A percentile compares a stretch with the other conserved stretches of the same genome.
phyloP scores from a whole-genome alignment of 2,113 vertebrate genomes.

The Donacobius atricapilla region DNA sequence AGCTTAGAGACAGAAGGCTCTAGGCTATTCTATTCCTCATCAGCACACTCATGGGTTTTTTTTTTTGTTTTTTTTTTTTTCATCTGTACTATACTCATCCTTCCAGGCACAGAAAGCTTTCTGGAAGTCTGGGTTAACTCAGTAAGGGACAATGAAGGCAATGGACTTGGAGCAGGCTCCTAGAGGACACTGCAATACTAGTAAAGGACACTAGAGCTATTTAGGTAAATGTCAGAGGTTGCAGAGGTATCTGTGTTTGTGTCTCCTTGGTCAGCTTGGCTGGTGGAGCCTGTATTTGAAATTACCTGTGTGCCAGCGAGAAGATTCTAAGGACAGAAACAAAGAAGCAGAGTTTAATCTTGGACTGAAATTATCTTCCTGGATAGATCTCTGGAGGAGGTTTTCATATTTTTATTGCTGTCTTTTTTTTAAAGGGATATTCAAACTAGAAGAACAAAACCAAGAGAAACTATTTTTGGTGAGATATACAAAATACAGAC shows the following conservation, averaged over 20 bases:
- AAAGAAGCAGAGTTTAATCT: not conserved
- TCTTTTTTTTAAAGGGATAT: not conserved
- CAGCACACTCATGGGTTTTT: not conserved
- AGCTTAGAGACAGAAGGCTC: not conserved
- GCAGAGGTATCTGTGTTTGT: not conserved
- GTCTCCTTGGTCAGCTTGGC: not conserved
- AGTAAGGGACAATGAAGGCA: not conserved
- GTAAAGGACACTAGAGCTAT: not conserved
- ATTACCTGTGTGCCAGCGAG: not conserved
- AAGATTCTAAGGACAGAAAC: not conserved
- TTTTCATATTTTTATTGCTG: not conserved
- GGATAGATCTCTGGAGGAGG: not conserved
- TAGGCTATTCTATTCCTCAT: conserved; percentile 11
- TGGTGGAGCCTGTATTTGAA: not conserved
- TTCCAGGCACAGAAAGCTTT: not conserved
- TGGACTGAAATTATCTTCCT: not conserved
- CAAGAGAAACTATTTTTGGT: not conserved
- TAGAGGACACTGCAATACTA: not conserved
- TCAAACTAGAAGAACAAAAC: not conserved
- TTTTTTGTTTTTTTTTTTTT: not conserved
- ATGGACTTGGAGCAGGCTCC: not conserved
- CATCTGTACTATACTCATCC: not conserved
- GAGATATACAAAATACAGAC: not conserved
- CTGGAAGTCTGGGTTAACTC: not conserved
- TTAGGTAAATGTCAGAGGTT: not conserved